These are phyloP conservation scores for Cricetomys ansorgei DNA, from an alignment of 2,113 vertebrate species.

Conservation along the genomic window DNA sequence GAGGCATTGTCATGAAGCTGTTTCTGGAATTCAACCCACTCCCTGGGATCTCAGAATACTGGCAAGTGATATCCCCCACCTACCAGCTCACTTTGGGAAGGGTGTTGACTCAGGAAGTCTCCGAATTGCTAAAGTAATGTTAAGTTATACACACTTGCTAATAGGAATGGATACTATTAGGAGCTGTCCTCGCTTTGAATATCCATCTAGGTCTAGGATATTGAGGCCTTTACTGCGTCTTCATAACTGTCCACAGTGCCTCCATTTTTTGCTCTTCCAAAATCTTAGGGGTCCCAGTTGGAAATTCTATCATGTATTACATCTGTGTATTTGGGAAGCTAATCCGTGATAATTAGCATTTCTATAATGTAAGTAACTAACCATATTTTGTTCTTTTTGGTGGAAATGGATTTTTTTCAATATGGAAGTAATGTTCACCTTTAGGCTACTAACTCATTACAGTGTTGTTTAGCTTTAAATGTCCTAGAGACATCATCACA, in stretches of 20 bases:
- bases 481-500: background rate
- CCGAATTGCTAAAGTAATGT: background rate
- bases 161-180: background rate
- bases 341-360: background rate
- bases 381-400: background rate
- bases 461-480: background rate
- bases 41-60: background rate
- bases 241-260: rapidly evolving
- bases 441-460: background rate
- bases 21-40: background rate
- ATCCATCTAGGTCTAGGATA: rapidly evolving
- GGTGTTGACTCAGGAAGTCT: background rate
- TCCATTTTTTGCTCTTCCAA: background rate
- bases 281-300: background rate
- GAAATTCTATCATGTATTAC: background rate
- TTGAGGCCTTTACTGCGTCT: rapidly evolving
- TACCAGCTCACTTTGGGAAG: background rate
- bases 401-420: background rate
- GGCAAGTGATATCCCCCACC: no score
- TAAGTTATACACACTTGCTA: background rate
- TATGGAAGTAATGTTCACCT: background rate
- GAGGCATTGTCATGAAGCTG: rapidly evolving
- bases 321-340: background rate
- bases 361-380: background rate
- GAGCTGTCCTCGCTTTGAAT: background rate